Percentiles rank a stretch among this genome's conserved stretches.
Evolutionary conservation across 2,888 invertebrate species (phyloP).

Genomic region (Tipula unca): DNA sequence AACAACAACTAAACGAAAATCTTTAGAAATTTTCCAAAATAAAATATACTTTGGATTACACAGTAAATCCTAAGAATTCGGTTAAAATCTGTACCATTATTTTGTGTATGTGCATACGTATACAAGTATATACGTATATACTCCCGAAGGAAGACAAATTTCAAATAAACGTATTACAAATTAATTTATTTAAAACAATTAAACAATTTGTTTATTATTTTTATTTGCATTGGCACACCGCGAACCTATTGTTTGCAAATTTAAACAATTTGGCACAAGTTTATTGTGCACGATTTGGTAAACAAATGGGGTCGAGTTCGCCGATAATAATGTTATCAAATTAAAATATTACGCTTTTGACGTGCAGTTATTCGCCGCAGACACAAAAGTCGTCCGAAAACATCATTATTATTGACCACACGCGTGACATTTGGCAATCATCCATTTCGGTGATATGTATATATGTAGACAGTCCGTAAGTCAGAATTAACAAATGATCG

Average conservation of each 20-base stretch:
- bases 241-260: neutral
- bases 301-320: neutral
- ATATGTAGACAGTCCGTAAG: too few relatives aligned
- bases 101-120: too few relatives aligned
- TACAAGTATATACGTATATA: too few relatives aligned
- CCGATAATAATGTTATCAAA: neutral
- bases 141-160: too few relatives aligned
- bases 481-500: neutral
- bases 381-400: neutral
- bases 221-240: neutral
- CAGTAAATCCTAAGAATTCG: neutral
- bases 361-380: neutral
- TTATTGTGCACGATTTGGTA: neutral
- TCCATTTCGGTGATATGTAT: neutral
- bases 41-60: neutral
- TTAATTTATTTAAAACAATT: neutral
- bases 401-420: neutral
- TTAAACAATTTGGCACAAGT: neutral
- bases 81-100: too few relatives aligned
- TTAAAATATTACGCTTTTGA: neutral
- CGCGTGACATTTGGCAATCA: neutral
- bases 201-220: neutral
- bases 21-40: neutral
- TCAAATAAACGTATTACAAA: neutral
- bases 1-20: too few relatives aligned